Conservation (phyloP, 2,888 invertebrate genomes). For the Rhagophthalmus giganteus region DNA sequence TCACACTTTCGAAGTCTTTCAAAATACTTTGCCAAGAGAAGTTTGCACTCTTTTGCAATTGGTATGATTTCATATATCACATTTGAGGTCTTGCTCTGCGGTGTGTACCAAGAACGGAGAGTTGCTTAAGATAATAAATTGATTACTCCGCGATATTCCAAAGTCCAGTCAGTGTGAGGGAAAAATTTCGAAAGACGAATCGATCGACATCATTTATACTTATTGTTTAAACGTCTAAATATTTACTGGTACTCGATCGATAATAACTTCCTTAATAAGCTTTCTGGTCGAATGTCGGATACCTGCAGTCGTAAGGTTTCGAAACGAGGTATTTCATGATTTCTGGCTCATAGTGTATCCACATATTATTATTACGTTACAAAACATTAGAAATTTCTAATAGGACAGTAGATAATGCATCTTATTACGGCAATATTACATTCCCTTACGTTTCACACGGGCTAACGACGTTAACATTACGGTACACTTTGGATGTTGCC, state of each 20-base stretch:
- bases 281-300: too few species aligned
- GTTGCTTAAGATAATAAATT: slow-evolving; percentile 17
- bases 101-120: slow-evolving; percentile 14
- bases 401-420: slow-evolving; percentile 11
- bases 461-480: slow-evolving; percentile 21
- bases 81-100: slow-evolving; percentile 4
- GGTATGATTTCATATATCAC: slow-evolving; percentile 25
- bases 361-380: too few species aligned
- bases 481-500: slow-evolving; percentile 14
- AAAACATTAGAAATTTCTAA: slow-evolving; percentile 20
- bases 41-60: slow-evolving; percentile 23
- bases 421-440: slow-evolving; percentile 12
- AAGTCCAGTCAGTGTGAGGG: background rate
- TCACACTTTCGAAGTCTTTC: slow-evolving; percentile 20
- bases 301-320: too few species aligned
- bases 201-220: too few species aligned
- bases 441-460: slow-evolving; percentile 18
- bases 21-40: slow-evolving; percentile 23
- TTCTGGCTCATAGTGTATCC: too few species aligned
- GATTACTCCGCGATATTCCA: background rate
- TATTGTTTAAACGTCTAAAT: too few species aligned
- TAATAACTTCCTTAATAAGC: too few species aligned
- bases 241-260: too few species aligned
- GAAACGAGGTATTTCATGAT: too few species aligned
- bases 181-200: too few species aligned